A percentile compares a stretch with the other conserved stretches of the same genome.
phyloP scores from a whole-genome alignment of 2,797 vertebrate genomes.

The Acanthiza pusilla region DNA sequence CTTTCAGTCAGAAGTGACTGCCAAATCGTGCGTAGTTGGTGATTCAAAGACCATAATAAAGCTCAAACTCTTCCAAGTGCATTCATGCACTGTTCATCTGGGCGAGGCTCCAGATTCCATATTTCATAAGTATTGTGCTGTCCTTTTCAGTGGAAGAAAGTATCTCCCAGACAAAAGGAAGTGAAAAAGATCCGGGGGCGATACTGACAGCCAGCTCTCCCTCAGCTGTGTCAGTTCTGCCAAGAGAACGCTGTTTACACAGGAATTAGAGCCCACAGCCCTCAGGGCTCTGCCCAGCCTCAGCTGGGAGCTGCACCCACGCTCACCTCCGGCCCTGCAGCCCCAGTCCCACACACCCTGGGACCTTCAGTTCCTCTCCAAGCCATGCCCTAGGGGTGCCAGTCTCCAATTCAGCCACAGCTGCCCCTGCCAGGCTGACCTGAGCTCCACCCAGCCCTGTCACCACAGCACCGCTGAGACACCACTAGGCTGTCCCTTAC shows the following conservation, averaged over 20 bases:
- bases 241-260: neutral
- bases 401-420: neutral
- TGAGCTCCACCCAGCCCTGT: neutral
- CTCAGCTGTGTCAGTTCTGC: neutral
- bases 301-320: neutral
- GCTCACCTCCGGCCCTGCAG: neutral
- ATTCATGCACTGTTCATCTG: neutral
- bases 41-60: neutral
- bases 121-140: neutral
- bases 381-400: fast-evolving
- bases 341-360: neutral
- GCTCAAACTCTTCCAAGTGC: neutral
- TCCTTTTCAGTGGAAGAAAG: neutral
- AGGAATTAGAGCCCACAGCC: neutral
- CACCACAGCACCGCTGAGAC: fast-evolving
- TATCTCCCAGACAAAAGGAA: neutral
- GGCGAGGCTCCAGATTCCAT: neutral
- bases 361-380: too few relatives aligned
- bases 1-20: neutral
- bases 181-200: neutral
- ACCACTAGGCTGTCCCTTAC: neutral
- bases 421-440: neutral
- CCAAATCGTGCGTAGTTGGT: neutral
- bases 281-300: neutral
- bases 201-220: neutral